Evolutionary conservation across 2,113 vertebrate species (phyloP).

Genomic region (Chroicocephalus ridibundus): DNA sequence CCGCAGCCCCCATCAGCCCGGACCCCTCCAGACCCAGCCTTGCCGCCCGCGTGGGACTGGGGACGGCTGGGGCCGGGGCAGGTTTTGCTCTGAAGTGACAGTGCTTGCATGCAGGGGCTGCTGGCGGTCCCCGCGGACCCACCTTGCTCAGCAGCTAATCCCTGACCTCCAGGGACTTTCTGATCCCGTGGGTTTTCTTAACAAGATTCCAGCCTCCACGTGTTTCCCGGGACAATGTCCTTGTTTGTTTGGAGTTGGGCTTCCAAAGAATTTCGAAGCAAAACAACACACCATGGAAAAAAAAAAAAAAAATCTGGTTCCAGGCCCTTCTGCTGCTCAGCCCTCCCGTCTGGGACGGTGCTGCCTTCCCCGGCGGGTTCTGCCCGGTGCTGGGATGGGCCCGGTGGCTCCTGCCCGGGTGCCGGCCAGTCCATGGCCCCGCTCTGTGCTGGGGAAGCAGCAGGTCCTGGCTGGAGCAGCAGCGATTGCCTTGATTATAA

Average conservation of each 20-base stretch:
- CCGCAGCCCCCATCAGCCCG: fast-evolving
- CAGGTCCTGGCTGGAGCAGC: background rate
- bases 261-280: constrained; percentile 25
- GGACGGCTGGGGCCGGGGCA: fast-evolving
- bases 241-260: constrained; percentile 11
- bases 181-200: background rate
- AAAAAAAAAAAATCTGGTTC: background rate
- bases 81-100: background rate
- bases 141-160: background rate
- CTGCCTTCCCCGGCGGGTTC: background rate
- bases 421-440: fast-evolving
- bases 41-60: fast-evolving
- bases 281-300: background rate
- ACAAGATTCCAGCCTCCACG: background rate
- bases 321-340: background rate
- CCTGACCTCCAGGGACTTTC: background rate
- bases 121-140: background rate
- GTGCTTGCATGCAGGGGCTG: background rate
- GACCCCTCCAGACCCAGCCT: background rate
- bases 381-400: background rate
- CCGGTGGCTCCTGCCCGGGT: background rate
- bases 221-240: background rate
- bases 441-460: background rate
- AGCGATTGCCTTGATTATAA: too few species aligned
- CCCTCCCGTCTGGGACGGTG: fast-evolving